Conservation (phyloP, 2,113 vertebrate genomes). For the Chrysemys picta region DNA sequence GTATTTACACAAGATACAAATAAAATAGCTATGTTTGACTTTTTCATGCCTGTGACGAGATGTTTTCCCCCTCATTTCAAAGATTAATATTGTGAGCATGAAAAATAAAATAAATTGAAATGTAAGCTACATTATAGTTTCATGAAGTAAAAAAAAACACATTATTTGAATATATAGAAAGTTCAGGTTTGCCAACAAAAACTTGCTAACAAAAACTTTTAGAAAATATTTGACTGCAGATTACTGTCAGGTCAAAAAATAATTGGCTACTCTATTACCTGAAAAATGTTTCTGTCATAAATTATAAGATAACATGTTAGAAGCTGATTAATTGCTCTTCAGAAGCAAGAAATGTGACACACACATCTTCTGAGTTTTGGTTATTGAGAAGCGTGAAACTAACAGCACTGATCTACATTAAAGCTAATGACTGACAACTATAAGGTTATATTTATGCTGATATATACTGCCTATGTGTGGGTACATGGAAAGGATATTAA, state of each 20-base stretch:
- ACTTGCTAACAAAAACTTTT: neutral
- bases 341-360: neutral
- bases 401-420: conserved; percentile 48
- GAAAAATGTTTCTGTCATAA: neutral
- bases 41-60: neutral
- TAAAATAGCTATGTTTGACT: conserved; percentile 43
- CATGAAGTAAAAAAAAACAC: neutral
- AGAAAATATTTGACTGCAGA: neutral
- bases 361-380: neutral
- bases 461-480: neutral
- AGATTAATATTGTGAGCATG: neutral
- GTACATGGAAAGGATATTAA: conserved; percentile 8
- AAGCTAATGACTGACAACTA: conserved; percentile 47
- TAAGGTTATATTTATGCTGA: conserved; percentile 5
- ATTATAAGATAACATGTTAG: conserved; percentile 18
- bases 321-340: conserved; percentile 22
- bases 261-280: neutral
- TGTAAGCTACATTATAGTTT: neutral
- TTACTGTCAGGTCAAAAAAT: neutral
- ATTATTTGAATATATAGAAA: neutral
- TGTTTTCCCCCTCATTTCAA: neutral
- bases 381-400: neutral
- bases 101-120: neutral
- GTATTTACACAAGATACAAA: conserved; percentile 57
- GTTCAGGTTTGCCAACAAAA: fast-evolving